Percentiles rank a stretch among this genome's conserved stretches.
Conservation (phyloP, 2,797 vertebrate species). For the Platyrinchus mystaceus region DNA sequence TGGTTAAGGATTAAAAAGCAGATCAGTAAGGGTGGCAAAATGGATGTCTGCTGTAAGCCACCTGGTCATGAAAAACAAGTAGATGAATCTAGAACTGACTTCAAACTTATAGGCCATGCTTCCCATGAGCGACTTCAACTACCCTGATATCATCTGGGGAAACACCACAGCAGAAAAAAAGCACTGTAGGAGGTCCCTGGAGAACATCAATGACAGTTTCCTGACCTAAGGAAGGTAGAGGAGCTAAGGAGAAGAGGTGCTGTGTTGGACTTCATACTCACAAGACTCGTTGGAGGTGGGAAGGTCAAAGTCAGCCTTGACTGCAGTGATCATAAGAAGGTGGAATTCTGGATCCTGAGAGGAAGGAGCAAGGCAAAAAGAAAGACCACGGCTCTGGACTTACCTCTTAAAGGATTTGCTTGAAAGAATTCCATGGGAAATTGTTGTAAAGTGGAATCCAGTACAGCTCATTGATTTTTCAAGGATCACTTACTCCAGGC, state of each 20-base stretch:
- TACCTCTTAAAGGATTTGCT: neutral
- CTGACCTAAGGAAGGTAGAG: neutral
- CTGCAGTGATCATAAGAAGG: fast-evolving
- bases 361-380: neutral
- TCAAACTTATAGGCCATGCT: neutral
- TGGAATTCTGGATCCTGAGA: neutral
- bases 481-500: neutral
- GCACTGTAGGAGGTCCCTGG: neutral
- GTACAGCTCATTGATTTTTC: neutral
- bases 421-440: neutral
- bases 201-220: neutral
- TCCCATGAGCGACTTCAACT: neutral
- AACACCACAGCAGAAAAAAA: neutral
- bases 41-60: neutral
- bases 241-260: neutral
- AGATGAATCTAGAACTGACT: neutral
- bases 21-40: neutral
- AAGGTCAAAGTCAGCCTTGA: neutral
- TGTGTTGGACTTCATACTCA: neutral
- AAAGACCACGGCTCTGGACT: neutral
- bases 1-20: neutral
- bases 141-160: neutral
- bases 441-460: neutral
- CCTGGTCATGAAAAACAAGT: neutral
- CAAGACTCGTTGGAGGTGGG: fast-evolving